phyloP scores from a whole-genome alignment of 2,113 vertebrate species.

The Thomomys bottae region DNA sequence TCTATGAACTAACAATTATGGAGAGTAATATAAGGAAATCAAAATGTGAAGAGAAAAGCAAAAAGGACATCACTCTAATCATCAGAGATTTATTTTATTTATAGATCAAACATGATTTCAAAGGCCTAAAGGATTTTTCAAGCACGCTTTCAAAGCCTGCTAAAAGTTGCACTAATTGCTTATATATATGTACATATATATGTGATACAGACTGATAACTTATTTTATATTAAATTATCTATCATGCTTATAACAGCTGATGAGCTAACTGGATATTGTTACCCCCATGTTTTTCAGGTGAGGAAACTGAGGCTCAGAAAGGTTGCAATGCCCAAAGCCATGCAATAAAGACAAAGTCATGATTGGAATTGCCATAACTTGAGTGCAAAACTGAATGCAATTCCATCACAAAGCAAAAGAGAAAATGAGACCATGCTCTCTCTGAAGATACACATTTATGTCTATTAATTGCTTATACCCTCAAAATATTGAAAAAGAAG shows the following conservation, averaged over 20 bases:
- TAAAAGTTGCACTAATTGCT: slow-evolving; percentile 59
- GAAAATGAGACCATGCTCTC: neutral
- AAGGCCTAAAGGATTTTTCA: slow-evolving; percentile 52
- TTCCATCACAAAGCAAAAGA: neutral
- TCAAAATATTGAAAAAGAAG: neutral
- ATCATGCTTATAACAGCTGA: slow-evolving; percentile 29
- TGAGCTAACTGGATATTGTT: neutral
- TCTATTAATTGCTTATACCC: neutral
- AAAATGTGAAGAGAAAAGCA: slow-evolving; percentile 17
- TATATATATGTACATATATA: slow-evolving; percentile 1
- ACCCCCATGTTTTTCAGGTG: slow-evolving; percentile 46
- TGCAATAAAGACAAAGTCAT: neutral
- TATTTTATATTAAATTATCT: slow-evolving; percentile 55
- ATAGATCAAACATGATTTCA: slow-evolving; percentile 59
- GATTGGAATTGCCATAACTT: neutral
- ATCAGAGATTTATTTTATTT: slow-evolving; percentile 61
- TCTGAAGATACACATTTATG: neutral
- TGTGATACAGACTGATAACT: slow-evolving; percentile 11
- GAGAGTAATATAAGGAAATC: slow-evolving; percentile 39
- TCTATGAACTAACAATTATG: slow-evolving; percentile 61
- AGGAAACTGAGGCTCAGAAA: slow-evolving; percentile 41
- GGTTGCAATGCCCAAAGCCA: slow-evolving; percentile 41
- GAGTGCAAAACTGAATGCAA: neutral
- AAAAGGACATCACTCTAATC: slow-evolving; percentile 41
- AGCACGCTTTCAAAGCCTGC: slow-evolving; percentile 53